Evolutionary conservation across 2,888 invertebrate species (phyloP), one percentile per base, ranked within the genome.

Genomic region (Yponomeuta evonymella): DNA sequence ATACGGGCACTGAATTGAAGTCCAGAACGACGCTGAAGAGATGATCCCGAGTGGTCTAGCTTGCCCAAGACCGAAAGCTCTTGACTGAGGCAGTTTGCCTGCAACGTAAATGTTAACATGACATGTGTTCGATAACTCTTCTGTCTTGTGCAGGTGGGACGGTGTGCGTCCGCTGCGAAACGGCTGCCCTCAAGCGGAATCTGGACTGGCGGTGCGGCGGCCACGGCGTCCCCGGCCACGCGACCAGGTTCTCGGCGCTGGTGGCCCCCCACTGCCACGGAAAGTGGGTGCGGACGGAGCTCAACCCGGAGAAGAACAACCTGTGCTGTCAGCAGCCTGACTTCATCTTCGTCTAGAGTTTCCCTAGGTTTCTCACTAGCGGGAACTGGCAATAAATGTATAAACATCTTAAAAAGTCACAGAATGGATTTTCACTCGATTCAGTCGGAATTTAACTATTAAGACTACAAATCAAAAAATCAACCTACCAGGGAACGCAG

Each of bases 261-360:
- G 95, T 96, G 68, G 95, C 95, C n/a, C 96, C 96, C 0, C 96
- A 97, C 79, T 98, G 98, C 86, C 96, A 96, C 80, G 98, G 97
- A 63, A 96, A 97, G 83, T 98, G 97, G 97, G 88, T 96, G 68
- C 94, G 97, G 69, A 82, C 93, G 0, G 86, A 81, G 2, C 79
- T 81, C 30, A 81, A 79, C 71, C 83, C 84, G 0, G 89, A 89
- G 73, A 85, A 86, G 73, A 78, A 79, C 71, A 82, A 81, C 75
- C 84, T 83, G 65, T 89, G 90, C 75, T 91, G 91, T 77, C 71
- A 79, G 5, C 89, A 85, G 73, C 91, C 92, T 0, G 84, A 91
- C 77, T 93, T 92, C 75, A 92, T 93, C 71, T 93, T 93, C 71
- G 92, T 93, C 75, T 93, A 90, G 78, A 48, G 51, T 12, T 23